Conservation (phyloP, 2,888 invertebrate genomes). For the Amiota mariae region DNA sequence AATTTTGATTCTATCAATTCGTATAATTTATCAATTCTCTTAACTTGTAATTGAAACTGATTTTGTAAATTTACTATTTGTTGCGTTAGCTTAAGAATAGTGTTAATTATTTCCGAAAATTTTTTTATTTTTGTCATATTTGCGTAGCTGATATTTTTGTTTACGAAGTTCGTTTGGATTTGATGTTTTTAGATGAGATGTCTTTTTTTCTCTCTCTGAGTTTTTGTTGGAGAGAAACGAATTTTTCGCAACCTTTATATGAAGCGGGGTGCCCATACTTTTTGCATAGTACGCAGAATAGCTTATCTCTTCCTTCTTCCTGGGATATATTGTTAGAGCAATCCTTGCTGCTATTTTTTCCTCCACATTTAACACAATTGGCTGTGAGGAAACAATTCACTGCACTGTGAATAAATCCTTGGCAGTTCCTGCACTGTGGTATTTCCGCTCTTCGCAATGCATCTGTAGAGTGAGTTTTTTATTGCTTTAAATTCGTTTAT, state of each 20-base stretch:
- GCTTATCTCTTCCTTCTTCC: constrained; percentile 8
- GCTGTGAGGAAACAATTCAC: not conserved
- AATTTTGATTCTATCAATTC: not conserved
- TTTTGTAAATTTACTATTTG: too few relatives aligned
- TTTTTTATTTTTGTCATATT: not conserved
- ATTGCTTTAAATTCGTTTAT: not conserved
- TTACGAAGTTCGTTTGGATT: not conserved
- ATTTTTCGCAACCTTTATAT: too few relatives aligned
- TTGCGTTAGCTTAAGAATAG: too few relatives aligned
- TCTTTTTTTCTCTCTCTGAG: too few relatives aligned
- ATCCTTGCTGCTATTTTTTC: not conserved
- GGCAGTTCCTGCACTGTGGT: constrained; percentile 1
- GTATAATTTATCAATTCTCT: not conserved
- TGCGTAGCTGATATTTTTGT: constrained; percentile 3
- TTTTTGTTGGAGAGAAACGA: too few relatives aligned
- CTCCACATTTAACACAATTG: not conserved
- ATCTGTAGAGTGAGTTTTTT: not conserved
- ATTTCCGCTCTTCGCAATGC: not conserved
- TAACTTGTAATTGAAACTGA: not conserved
- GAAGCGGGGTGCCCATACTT: too few relatives aligned
- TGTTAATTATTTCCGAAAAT: too few relatives aligned
- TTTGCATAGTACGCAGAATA: too few relatives aligned
- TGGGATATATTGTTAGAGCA: not conserved
- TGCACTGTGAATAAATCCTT: not conserved
- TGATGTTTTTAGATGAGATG: not conserved